phyloP scores from a whole-genome alignment of 1,140 invertebrate species.

The Orchestia grillus region DNA sequence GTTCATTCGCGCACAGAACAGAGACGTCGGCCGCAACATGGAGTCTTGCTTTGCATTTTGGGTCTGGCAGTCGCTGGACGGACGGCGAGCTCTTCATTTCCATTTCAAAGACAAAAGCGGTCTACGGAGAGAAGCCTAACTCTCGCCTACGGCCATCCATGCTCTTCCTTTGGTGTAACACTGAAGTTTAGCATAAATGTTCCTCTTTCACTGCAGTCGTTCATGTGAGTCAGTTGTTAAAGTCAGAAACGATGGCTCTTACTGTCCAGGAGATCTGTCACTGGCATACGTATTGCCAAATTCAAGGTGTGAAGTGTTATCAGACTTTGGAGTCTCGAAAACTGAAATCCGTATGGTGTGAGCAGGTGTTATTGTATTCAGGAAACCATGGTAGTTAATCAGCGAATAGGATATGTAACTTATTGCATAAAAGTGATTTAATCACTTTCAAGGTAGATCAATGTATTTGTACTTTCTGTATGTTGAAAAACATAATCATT shows the following conservation, averaged over 20 bases:
- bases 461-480: no score
- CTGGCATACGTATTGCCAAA: no score
- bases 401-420: no score
- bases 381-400: no score
- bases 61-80: not conserved
- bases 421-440: no score
- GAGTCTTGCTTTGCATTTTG: constrained; percentile 7
- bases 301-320: no score
- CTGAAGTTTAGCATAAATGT: not conserved
- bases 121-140: not conserved
- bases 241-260: not conserved
- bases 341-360: no score
- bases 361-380: no score
- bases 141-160: not conserved
- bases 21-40: not conserved
- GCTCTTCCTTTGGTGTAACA: not conserved
- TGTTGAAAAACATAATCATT: no score
- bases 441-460: no score
- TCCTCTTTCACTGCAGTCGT: not conserved
- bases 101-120: not conserved
- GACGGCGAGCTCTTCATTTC: not conserved
- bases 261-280: not conserved
- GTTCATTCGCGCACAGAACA: not conserved
- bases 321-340: no score
- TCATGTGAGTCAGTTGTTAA: not conserved